Base-by-base conservation (phyloP, 2,797 vertebrate species). In the Threskiornis aethiopicus region DNA sequence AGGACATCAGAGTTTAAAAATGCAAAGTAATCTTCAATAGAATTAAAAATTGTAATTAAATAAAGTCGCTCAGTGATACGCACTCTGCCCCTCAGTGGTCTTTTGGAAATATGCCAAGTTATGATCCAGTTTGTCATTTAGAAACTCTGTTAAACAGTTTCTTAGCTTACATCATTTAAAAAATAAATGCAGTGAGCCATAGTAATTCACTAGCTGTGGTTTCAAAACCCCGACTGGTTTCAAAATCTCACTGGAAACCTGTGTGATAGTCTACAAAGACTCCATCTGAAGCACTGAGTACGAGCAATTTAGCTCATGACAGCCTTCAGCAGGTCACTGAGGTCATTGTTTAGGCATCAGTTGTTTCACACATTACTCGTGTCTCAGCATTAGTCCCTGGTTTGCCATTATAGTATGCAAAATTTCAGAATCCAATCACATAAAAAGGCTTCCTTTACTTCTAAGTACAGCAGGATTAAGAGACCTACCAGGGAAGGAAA, bases 1-100 rank as follows among this genome's bases (percentile, higher is more conserved):
- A 93, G 84, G 54, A 79, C 41, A 79, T 61, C 47, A 64, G 28
- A 83, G 44, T 83, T 95, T 73, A 77, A 82, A 86, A 88, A 91
- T 57, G 57, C n/a, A 65, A 65, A 85, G 49, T 55, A 65, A 89
- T 71, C 82, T 89, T 67, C 52, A 67, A 65, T 2, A 84, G 54
- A 91, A 97, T 85, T 93, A 87, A 80, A 85, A 82, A 13, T 35
- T 35, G 6, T 17, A 85, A 93, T 94, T 89, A 86, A 82, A 84
- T 84, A 20, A 90, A 94, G 31, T 41, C 9, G 1, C 24, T 70
- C 24, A 71, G 57, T 49, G 64, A 70, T 31, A 6, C 2, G 78
- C 39, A 54, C 25, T 55, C 49, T 69, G 62, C 16, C 52, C 42
- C 57, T 52, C 73, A 14, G 42, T 47, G 69, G 71, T 49, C 76